These are phyloP conservation scores for Psix sp. DNA, from an alignment of 1,140 invertebrate species.

Conservation along the genomic window DNA sequence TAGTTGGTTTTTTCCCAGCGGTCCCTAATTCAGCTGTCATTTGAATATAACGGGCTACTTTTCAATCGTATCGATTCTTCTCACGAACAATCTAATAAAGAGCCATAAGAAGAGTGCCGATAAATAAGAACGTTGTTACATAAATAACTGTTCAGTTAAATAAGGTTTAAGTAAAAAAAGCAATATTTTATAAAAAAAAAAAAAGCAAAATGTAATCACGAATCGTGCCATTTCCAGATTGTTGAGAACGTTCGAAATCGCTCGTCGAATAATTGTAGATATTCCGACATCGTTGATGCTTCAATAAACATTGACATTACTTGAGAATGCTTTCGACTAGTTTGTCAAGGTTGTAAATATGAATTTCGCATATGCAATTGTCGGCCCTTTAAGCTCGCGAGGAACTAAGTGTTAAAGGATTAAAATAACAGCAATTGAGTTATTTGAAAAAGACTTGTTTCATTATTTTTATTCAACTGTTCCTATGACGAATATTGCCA, in stretches of 20 bases:
- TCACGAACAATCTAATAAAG: conserved; percentile 9
- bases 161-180: too few relatives aligned
- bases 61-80: conserved; percentile 34
- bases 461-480: background rate
- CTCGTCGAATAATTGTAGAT: too few relatives aligned
- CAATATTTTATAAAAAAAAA: too few relatives aligned
- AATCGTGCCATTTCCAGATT: too few relatives aligned
- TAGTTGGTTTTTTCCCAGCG: conserved; percentile 25
- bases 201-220: too few relatives aligned
- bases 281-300: too few relatives aligned
- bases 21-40: conserved; percentile 33
- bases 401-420: background rate
- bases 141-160: too few relatives aligned
- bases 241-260: too few relatives aligned
- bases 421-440: background rate
- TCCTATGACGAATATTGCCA: background rate
- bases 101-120: too few relatives aligned
- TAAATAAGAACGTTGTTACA: too few relatives aligned
- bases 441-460: background rate
- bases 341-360: conserved; percentile 11
- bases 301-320: conserved; percentile 14
- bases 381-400: conserved; percentile 10
- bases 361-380: conserved; percentile 5
- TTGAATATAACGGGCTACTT: conserved; percentile 28
- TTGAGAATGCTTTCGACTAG: conserved; percentile 3